A percentile compares a stretch with the other conserved stretches of the same genome.
Evolutionary conservation across 1,140 invertebrate genomes (phyloP).

Genomic region (Lethocerus indicus): DNA sequence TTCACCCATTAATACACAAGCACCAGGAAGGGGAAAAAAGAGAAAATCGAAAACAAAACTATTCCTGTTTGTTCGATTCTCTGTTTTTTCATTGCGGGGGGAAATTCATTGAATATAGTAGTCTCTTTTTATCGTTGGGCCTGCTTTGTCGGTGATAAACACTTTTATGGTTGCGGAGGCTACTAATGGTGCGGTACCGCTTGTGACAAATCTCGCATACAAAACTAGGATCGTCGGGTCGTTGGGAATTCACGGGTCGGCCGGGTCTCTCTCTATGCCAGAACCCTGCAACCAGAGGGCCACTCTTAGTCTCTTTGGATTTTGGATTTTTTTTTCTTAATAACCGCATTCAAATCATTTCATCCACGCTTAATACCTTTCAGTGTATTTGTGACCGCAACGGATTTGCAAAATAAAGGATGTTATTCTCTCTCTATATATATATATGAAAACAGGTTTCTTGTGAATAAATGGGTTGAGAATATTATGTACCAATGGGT

Average conservation of each 20-base stretch:
- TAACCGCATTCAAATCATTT: neutral
- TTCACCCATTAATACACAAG: too few relatives aligned
- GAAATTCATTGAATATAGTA: too few relatives aligned
- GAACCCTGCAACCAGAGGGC: constrained; percentile 15
- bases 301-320: neutral
- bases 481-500: too few relatives aligned
- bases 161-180: constrained; percentile 72
- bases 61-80: too few relatives aligned
- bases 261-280: constrained; percentile 10
- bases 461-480: too few relatives aligned
- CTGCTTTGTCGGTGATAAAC: constrained; percentile 45
- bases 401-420: too few relatives aligned
- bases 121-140: constrained; percentile 9
- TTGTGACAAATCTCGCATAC: constrained; percentile 78
- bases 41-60: too few relatives aligned
- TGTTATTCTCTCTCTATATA: too few relatives aligned
- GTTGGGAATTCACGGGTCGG: constrained; percentile 29
- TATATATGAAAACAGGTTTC: too few relatives aligned
- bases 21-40: too few relatives aligned
- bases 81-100: too few relatives aligned
- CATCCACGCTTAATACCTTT: neutral
- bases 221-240: constrained; percentile 50
- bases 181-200: constrained; percentile 73
- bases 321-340: neutral
- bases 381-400: too few relatives aligned